Percentiles rank a stretch among this genome's conserved stretches.
Conservation (phyloP, 2,113 vertebrate species). For the Dipodomys ordii region DNA sequence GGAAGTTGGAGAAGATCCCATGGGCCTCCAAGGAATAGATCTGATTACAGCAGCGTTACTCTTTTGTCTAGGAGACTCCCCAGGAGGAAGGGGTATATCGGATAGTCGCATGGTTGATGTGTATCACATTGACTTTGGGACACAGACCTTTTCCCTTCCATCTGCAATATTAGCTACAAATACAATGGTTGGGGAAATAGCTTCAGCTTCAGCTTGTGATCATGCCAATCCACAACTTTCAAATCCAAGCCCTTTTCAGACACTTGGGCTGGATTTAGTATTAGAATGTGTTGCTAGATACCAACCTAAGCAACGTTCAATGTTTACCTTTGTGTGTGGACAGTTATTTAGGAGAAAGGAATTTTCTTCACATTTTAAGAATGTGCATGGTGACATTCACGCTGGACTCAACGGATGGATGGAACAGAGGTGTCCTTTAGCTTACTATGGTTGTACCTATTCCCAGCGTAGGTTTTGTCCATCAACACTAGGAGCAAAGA, state of each 20-base stretch:
- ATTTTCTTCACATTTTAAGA: conserved; percentile 98
- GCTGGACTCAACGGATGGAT: conserved; percentile 99
- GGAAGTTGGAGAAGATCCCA: conserved; percentile 94
- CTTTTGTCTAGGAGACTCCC: conserved; percentile 97
- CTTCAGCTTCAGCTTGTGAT: conserved; percentile 97
- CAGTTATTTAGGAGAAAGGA: conserved; percentile 97
- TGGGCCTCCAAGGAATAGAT: conserved; percentile 97
- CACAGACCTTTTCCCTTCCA: conserved; percentile 97
- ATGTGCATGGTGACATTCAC: conserved; percentile 98
- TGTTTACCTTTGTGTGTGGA: conserved; percentile 98
- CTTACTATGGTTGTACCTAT: conserved; percentile 98
- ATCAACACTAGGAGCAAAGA: conserved; percentile 91
- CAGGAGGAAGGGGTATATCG: conserved; percentile 95
- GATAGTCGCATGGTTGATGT: conserved; percentile 93
- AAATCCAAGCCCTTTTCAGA: conserved; percentile 97
- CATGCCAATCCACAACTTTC: conserved; percentile 96
- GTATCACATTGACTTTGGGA: conserved; percentile 94
- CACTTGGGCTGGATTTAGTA: conserved; percentile 95
- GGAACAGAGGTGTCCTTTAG: conserved; percentile 97
- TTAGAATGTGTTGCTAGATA: conserved; percentile 96
- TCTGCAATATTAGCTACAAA: conserved; percentile 96
- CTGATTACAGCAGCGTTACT: conserved; percentile 96
- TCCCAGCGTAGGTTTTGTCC: conserved; percentile 97
- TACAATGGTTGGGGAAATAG: conserved; percentile 98
- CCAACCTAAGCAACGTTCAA: conserved; percentile 98